Percentiles rank a stretch among this genome's conserved stretches.
These are phyloP conservation scores for Petroica traversi DNA, from an alignment of 2,113 vertebrate species.

Conservation along the genomic window DNA sequence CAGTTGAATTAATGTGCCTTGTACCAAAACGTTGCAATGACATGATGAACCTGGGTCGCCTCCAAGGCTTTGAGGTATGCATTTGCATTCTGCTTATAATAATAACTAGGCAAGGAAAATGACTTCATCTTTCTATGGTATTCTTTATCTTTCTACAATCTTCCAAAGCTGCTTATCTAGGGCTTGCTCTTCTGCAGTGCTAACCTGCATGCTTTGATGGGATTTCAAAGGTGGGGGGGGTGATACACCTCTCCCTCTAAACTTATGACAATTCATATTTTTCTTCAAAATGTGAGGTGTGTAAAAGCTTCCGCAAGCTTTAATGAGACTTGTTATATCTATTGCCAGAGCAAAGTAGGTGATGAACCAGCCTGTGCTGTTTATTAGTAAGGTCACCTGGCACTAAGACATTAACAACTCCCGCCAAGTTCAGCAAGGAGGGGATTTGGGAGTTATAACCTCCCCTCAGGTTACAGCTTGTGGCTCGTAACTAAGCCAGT, in stretches of 20 bases:
- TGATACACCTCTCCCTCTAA: not conserved
- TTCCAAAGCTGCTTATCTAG: not conserved
- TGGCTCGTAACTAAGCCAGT: not conserved
- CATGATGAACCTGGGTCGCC: slow-evolving; percentile 98
- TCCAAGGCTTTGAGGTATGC: slow-evolving; percentile 95
- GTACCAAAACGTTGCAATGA: slow-evolving; percentile 98
- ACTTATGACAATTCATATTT: not conserved
- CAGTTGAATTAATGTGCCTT: slow-evolving; percentile 95
- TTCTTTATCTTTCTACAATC: not conserved
- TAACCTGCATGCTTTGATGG: not conserved
- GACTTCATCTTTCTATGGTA: not conserved
- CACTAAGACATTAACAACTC: not conserved
- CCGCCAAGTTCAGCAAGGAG: not conserved
- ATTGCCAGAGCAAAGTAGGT: not conserved
- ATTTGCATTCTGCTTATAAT: not conserved
- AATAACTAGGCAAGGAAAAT: not conserved
- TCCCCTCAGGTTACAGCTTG: not conserved
- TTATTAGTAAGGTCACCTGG: not conserved
- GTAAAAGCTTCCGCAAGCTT: not conserved
- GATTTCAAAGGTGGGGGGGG: not conserved
- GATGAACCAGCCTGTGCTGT: not conserved
- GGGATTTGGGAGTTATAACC: not conserved
- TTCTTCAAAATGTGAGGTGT: not conserved
- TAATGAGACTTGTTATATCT: not conserved
- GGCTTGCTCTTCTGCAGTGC: not conserved